phyloP scores from a whole-genome alignment of 1,140 invertebrate genomes.

The Grapholita molesta region DNA sequence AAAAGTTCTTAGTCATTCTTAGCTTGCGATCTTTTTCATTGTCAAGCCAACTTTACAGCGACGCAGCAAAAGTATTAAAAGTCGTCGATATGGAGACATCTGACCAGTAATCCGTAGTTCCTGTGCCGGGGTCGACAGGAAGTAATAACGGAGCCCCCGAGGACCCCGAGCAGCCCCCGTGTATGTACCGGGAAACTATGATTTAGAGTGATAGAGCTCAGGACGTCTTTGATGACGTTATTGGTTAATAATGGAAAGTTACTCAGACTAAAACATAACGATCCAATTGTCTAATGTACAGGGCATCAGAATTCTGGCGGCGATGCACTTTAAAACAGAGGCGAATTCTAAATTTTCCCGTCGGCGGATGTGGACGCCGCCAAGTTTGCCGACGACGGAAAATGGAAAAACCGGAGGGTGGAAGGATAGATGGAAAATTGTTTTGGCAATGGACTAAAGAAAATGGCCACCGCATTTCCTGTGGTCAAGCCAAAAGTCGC shows the following conservation, averaged over 20 bases:
- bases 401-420: constrained; percentile 66
- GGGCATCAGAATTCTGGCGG: constrained; percentile 28
- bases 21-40: not conserved
- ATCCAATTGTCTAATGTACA: constrained; percentile 24
- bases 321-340: constrained; percentile 26
- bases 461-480: constrained; percentile 77
- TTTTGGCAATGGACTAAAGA: constrained; percentile 75
- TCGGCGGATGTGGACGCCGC: constrained; percentile 50
- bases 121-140: constrained; percentile 65
- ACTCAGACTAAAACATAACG: constrained; percentile 18
- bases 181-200: constrained; percentile 62
- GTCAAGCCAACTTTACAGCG: constrained; percentile 22
- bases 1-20: not conserved
- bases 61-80: constrained; percentile 23
- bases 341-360: constrained; percentile 57
- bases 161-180: constrained; percentile 29
- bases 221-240: constrained; percentile 20
- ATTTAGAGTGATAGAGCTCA: constrained; percentile 51
- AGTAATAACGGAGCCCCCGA: constrained; percentile 68
- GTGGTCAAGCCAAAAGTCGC: constrained; percentile 71
- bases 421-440: constrained; percentile 69
- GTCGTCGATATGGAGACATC: constrained; percentile 27
- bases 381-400: constrained; percentile 70
- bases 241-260: not conserved
- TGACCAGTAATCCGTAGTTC: constrained; percentile 35